Conservation (phyloP, 2,797 vertebrate genomes). For the Karalla daura region DNA sequence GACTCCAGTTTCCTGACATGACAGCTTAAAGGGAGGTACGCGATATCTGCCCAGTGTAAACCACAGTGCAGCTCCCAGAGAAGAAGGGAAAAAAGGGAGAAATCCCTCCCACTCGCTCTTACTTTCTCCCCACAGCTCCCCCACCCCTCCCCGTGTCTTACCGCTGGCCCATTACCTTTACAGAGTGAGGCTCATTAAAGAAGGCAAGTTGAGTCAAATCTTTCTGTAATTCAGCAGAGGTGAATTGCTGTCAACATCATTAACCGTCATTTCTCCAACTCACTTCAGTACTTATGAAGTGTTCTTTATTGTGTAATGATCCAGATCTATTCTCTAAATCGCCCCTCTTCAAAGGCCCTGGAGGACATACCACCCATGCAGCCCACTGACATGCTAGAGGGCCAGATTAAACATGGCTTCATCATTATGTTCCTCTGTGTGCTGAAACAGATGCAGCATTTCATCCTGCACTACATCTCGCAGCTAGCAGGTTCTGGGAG, state of each 20-base stretch:
- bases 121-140: conserved; percentile 34
- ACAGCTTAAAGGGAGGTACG: conserved; percentile 55
- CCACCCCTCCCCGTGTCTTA: conserved; percentile 59
- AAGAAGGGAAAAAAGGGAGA: conserved; percentile 17
- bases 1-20: conserved; percentile 48
- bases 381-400: conserved; percentile 77
- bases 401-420: conserved; percentile 83
- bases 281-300: conserved; percentile 86
- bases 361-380: conserved; percentile 86
- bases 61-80: conserved; percentile 28
- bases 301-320: conserved; percentile 91
- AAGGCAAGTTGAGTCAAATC: conserved; percentile 89
- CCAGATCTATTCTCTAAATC: conserved; percentile 86
- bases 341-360: conserved; percentile 84
- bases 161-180: conserved; percentile 86
- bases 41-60: conserved; percentile 64
- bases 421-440: conserved; percentile 76
- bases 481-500: conserved; percentile 57
- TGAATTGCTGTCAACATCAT: conserved; percentile 91
- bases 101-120: conserved; percentile 44
- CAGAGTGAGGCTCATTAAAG: conserved; percentile 88
- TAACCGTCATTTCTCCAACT: conserved; percentile 88
- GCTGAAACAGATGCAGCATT: conserved; percentile 73
- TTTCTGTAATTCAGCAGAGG: conserved; percentile 86
- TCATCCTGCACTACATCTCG: conserved; percentile 54